Evolutionary conservation across 2,113 vertebrate species (phyloP), one percentile per base, ranked within the genome.

Genomic region (Empidonax traillii): DNA sequence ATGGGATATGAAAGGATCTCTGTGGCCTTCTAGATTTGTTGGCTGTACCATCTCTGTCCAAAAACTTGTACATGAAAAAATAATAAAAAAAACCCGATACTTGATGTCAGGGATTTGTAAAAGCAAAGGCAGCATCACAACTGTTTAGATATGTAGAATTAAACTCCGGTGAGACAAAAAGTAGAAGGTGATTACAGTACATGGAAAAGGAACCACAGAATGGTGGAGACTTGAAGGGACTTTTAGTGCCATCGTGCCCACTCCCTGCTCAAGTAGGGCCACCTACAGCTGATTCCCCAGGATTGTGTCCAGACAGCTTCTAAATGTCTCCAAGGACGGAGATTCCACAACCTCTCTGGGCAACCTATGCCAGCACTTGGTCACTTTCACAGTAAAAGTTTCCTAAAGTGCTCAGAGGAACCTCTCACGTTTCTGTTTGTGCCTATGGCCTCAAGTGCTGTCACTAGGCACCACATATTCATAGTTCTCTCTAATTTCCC

Each of bases 401-500:
- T 59, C 28, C 44, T 53, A 31, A 37, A 35, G 35, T 53, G 52
- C 19, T 83, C 52, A 28, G 39, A 41, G 33, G 31, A 80, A 9
- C 28, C 10, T 80, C 19, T 39, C 6, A 4, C 14, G 5, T 76
- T 63, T 55, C 31, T 24, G 22, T 73, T 59, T 41, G 24, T 77
- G 77, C 22, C 43, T 17, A 1, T 16, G 16, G 52, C 46, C 43
- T 83, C 28, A 0, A 0, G 1, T 44, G 31, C 72, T 67, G 31
- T 89, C 31, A 1, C 25, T 84, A 39, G 25, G 12, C 27, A 44
- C 37, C 49, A 49, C 49, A 49, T 49, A 43, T 1, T 55, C 39
- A 7, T 21, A 52, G 31, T 52, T 61, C 23, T 81, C 51, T 69
- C 7, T 63, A 20, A 52, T 65, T 24, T 28, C 33, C 39, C 8